Base-by-base conservation (phyloP, 2,113 vertebrate species). In the Trogon melanurus region DNA sequence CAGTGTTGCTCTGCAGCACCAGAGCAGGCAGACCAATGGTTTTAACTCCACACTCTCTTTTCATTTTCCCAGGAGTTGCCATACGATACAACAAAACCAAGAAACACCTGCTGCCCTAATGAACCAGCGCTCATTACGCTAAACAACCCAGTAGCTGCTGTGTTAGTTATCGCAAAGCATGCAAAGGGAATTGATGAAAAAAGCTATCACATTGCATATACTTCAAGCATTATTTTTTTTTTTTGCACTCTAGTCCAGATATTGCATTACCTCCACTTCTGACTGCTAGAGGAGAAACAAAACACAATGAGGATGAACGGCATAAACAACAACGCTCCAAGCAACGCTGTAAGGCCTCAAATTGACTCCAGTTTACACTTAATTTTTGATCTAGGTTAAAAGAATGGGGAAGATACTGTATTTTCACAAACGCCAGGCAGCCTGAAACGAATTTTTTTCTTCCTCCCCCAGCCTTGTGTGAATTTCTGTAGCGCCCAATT, bases 41-140 rank as follows among this genome's bases (percentile, higher is more conserved):
- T 74, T 67, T 36, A 87, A 74, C 76, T 75, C 48, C 11, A 8
- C 48, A 18, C 83, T 48, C 83, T 48, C 51, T 71, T 48, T 45
- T 25, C 25, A 21, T 85, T 82, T 53, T 30, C 69, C 76, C 60
- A 66, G 54, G 64, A 96, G 60, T 2, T 88, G 17, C 72, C 34
- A 26, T 2, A 54, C 25, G 83, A 19, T 2, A 45, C 34, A 75
- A 71, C 10, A 22, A 2, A 41, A 11, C 9, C 74, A 38, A 89
- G 48, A 71, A 92, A 74, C 91, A 94, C 94, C 87, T 88, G 78
- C 80, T 91, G 78, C 41, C 87, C 65, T 89, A 50, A 85, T 36
- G 58, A 91, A 73, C 74, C 66, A 44, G 16, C 25, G 11, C 60
- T 86, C 83, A 51, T 58, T 41, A 67, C 74, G 71, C 17, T 5